These are phyloP conservation scores for Hucho hucho DNA, from an alignment of 2,113 vertebrate genomes.

Conservation along the genomic window DNA sequence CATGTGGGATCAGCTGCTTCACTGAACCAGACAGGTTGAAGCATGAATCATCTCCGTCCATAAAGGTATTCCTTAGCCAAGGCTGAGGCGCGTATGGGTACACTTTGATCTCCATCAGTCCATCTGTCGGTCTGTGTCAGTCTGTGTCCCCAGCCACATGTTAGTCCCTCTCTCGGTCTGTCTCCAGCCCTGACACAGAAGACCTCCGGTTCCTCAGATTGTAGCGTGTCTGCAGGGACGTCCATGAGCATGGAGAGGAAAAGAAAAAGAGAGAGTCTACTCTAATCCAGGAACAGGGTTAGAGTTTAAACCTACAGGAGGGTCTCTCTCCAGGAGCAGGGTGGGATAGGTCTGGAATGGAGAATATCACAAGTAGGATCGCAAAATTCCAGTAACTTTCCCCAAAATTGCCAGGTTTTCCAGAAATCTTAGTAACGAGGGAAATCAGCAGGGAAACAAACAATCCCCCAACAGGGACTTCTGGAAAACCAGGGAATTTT, in stretches of 20 bases:
- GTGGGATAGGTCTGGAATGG: too few relatives aligned
- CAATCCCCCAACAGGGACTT: too few relatives aligned
- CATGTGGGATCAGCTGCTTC: neutral
- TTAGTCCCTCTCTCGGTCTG: neutral
- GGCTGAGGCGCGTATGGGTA: too few relatives aligned
- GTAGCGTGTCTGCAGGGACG: slow-evolving; percentile 59
- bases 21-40: neutral
- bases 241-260: neutral
- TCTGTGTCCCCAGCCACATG: neutral
- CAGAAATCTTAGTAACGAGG: too few relatives aligned
- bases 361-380: neutral
- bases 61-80: too few relatives aligned
- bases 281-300: too few relatives aligned
- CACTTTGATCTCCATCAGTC: too few relatives aligned
- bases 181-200: neutral
- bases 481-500: too few relatives aligned
- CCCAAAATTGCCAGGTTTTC: too few relatives aligned
- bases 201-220: slow-evolving; percentile 66
- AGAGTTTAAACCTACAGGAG: neutral
- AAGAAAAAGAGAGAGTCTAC: neutral
- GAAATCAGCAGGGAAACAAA: too few relatives aligned
- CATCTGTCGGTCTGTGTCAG: too few relatives aligned
- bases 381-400: neutral
- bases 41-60: neutral
- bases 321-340: too few relatives aligned